phyloP scores from a whole-genome alignment of 2,888 invertebrate species.

The Pecten maximus region DNA sequence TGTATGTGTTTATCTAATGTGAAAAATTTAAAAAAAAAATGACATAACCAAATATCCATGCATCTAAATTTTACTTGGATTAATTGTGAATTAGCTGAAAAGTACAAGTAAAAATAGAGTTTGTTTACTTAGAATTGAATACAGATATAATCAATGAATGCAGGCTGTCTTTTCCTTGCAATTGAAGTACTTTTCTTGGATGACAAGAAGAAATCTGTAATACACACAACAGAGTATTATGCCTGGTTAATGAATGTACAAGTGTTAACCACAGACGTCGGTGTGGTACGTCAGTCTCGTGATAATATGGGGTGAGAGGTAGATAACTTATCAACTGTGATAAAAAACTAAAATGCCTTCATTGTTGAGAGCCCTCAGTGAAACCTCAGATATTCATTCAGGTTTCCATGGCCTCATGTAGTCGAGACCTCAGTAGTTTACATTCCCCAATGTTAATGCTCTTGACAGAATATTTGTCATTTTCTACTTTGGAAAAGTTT shows the following conservation, averaged over 20 bases:
- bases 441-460: neutral
- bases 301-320: neutral
- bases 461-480: neutral
- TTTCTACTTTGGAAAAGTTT: neutral
- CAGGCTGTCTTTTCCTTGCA: neutral
- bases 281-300: neutral
- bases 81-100: neutral
- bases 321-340: neutral
- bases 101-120: neutral
- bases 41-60: neutral
- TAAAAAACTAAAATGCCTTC: slow-evolving; percentile 31
- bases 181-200: slow-evolving; percentile 30
- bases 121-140: neutral
- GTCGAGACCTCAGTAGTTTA: neutral
- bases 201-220: slow-evolving; percentile 3
- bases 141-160: neutral
- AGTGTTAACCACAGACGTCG: slow-evolving; percentile 1
- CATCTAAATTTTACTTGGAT: neutral
- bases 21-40: neutral
- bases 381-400: neutral
- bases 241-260: slow-evolving; percentile 11
- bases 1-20: neutral
- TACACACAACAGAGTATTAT: slow-evolving; percentile 1
- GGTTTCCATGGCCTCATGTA: neutral
- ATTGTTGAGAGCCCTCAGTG: neutral